phyloP scores from a whole-genome alignment of 2,888 invertebrate genomes.

The Thymelicus sylvestris region DNA sequence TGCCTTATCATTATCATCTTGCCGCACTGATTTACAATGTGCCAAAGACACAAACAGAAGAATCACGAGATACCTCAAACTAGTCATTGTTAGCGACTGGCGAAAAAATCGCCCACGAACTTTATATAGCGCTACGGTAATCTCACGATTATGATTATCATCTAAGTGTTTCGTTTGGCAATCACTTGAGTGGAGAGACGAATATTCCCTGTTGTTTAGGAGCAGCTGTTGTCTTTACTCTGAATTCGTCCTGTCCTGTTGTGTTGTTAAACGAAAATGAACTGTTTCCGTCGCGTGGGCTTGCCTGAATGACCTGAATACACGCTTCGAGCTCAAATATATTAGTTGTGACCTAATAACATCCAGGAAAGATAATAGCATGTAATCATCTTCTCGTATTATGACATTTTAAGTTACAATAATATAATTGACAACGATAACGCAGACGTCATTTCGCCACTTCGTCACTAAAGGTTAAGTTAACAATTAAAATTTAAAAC shows the following conservation, averaged over 20 bases:
- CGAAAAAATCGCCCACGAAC: neutral
- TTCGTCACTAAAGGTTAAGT: neutral
- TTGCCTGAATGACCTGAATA: conserved; percentile 1
- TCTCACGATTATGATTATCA: conserved; percentile 38
- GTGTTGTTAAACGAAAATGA: conserved; percentile 8
- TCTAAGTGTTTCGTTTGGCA: conserved; percentile 38
- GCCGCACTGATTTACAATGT: conserved; percentile 46
- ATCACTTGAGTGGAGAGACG: conserved; percentile 33
- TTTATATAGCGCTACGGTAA: conserved; percentile 26
- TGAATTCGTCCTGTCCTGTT: conserved; percentile 1
- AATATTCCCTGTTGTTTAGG: neutral
- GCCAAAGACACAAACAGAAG: conserved; percentile 49
- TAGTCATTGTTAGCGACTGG: conserved; percentile 10
- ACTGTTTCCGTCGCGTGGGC: conserved; percentile 8
- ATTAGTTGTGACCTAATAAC: conserved; percentile 11
- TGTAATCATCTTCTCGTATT: neutral
- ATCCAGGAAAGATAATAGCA: conserved; percentile 9
- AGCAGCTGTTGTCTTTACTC: neutral
- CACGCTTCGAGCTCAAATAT: conserved; percentile 3
- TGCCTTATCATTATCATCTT: conserved; percentile 49
- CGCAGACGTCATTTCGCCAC: neutral
- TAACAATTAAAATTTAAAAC: neutral
- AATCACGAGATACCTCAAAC: conserved; percentile 19
- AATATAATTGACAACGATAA: neutral
- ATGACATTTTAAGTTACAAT: neutral